Base-by-base conservation (phyloP, 2,113 vertebrate species). In the Chunga burmeisteri region DNA sequence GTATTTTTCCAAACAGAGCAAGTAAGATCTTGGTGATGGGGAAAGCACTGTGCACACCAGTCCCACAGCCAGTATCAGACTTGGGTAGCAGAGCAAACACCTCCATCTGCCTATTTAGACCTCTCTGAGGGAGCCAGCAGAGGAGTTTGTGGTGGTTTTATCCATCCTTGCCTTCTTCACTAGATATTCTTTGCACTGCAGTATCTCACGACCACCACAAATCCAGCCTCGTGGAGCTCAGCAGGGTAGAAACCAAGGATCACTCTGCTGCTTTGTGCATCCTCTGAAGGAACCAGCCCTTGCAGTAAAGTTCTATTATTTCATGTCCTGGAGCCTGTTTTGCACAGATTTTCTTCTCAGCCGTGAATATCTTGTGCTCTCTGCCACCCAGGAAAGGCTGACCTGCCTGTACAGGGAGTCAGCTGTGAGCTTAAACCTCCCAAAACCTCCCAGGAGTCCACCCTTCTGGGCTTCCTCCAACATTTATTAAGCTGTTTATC, bases 11-110 rank as follows among this genome's bases (percentile, higher is more conserved):
- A 55, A 55, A 6, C 13, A 16, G 46, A 63, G 27, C 0, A 1
- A 30, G 19, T 2, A 36, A 73, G 49, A 53, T 17, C 29, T 4
- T 21, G 17, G 87, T 42, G 65, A 3, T 2, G 21, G 34, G 61
- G 40, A 53, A 36, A 90, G 74, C 86, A 4, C n/a, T 0, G 18
- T 3, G 9, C 22, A 6, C 0, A 0, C 38, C 3, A 34, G 26
- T 56, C 52, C 82, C 77, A 13, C 27, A 38, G 44, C 11, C 46
- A 11, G 53, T 5, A 15, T 11, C 26, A 15, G 32, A 18, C 30
- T 66, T 61, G 18, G 52, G n/a, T 14, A 71, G 56, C 42, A 88
- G 62, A 40, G 36, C 4, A 36, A 74, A 2, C 21, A 9, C 14
- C 44, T 74, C 32, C 17, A 5, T 3, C 32, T 46, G n/a, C 15